Evolutionary conservation across 2,888 invertebrate genomes (phyloP), one percentile per base, ranked within the genome.

Genomic region (Meghimatium bilineatum): DNA sequence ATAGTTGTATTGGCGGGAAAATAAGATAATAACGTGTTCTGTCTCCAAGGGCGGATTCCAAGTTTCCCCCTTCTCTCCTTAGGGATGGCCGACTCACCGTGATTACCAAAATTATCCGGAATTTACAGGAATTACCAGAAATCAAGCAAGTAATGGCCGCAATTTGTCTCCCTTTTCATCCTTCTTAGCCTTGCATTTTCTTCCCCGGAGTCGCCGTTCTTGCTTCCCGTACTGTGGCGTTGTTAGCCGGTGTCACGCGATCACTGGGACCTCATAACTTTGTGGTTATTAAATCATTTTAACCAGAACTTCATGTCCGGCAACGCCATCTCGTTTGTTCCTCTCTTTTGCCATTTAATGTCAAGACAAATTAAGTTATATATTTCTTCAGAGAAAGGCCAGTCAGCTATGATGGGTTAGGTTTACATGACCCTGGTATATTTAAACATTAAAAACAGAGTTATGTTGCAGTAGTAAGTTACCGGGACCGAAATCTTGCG

Each of bases 161-260:
- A 83, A 83, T 83, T 83, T 83, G 83, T 83, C 83, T 83, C 83
- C 83, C 83, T 74, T 83, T 83, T 83, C 83, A 77, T 83, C 83
- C 83, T 74, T 72, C 83, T 83, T 79, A 83, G 79, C 49, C 72
- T 79, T 83, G 79, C 79, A 83, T 78, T 83, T 83, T 72, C 79
- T 56, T 82, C 83, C 79, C 83, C 32, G 5, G 83, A 83, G 83
- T 83, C 71, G 76, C 56, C 60, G 76, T 34, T 20, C 69, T 32
- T 69, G 77, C 66, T 77, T 77, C 77, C 71, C 77, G 83, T 71
- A 5, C 26, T 23, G 77, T 77, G 83, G 34, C 49, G 77, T 71
- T 74, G 83, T 83, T 75, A 60, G 77, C 38, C 60, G 52, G 69
- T 71, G 83, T 83, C 83, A 83, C 83, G 83, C 83, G 77, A 83